phyloP scores from a whole-genome alignment of 2,797 vertebrate species.

The Simalia tracyae region DNA sequence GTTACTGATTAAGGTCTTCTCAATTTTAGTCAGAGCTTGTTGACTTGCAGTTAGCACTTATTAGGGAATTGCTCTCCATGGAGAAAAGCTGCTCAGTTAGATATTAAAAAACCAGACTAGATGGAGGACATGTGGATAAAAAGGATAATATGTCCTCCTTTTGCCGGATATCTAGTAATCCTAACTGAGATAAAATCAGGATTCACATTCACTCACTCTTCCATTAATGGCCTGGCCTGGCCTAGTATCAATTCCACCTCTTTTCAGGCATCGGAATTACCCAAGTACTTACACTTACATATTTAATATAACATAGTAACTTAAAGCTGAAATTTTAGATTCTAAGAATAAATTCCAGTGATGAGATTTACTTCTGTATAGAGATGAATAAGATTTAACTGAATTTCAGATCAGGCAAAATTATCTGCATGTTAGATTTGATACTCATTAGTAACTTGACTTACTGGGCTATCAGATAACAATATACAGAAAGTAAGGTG shows the following conservation, averaged over 20 bases:
- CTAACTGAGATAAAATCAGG: background rate
- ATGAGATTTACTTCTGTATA: background rate
- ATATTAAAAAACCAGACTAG: background rate
- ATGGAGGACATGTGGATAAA: background rate
- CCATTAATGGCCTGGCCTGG: background rate
- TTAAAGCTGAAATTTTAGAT: background rate
- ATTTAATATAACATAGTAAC: background rate
- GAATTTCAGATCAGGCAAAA: background rate
- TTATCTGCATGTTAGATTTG: background rate
- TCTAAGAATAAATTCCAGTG: background rate
- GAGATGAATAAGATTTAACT: too few relatives aligned
- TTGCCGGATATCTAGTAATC: background rate
- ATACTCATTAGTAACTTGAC: background rate
- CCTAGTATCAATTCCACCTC: background rate
- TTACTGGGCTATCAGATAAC: background rate
- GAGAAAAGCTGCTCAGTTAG: background rate
- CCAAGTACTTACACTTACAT: background rate
- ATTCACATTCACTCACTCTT: background rate
- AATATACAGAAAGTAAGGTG: conserved; percentile 19
- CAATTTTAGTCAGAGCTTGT: background rate
- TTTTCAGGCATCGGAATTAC: background rate
- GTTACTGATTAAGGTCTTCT: background rate
- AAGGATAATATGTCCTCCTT: background rate
- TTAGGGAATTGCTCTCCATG: background rate
- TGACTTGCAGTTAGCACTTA: background rate